These are phyloP conservation scores for Clarias gariepinus DNA, from an alignment of 2,113 vertebrate genomes.

Conservation along the genomic window DNA sequence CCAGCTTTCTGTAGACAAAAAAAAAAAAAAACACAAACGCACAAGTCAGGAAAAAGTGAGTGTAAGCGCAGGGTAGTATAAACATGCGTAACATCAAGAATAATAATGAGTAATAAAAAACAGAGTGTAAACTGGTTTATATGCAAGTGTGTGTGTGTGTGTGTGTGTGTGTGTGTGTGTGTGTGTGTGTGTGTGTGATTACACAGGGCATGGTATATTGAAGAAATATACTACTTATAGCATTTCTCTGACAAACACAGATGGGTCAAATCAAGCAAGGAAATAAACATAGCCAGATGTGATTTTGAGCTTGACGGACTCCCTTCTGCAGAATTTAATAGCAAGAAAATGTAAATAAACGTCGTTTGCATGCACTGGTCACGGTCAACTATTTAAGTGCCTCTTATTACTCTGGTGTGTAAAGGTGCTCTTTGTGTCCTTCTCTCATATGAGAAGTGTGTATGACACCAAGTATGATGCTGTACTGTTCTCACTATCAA, in stretches of 20 bases:
- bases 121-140: neutral
- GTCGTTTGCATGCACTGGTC: conserved; percentile 13
- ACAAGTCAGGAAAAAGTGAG: neutral
- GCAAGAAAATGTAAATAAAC: neutral
- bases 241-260: conserved; percentile 4
- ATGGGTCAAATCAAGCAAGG: neutral
- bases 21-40: neutral
- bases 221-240: neutral
- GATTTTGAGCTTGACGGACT: neutral
- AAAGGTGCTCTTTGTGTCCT: neutral
- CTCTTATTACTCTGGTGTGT: neutral
- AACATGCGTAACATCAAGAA: neutral
- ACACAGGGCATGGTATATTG: neutral
- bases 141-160: neutral
- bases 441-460: neutral
- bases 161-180: too few relatives aligned
- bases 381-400: neutral
- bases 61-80: neutral
- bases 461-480: neutral
- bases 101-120: neutral
- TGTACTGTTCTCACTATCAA: neutral
- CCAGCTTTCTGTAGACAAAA: conserved; percentile 23
- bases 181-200: too few relatives aligned
- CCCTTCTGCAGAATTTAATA: neutral
- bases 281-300: neutral